Percentiles rank a stretch among this genome's conserved stretches.
phyloP scores from a whole-genome alignment of 2,113 vertebrate species.

The Oncorhynchus keta region DNA sequence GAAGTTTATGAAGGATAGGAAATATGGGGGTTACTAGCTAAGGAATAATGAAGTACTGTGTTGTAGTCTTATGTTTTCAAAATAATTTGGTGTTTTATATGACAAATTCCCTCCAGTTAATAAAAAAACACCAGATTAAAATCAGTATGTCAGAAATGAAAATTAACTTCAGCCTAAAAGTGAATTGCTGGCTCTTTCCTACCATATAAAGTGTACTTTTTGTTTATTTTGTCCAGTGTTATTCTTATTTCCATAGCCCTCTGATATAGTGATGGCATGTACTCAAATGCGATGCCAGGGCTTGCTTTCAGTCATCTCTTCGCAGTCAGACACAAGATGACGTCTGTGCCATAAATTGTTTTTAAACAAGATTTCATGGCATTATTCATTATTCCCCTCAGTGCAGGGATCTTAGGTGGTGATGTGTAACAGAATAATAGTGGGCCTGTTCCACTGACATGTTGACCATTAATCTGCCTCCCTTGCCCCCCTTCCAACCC shows the following conservation, averaged over 20 bases:
- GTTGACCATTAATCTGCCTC: conserved; percentile 58
- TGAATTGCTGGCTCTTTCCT: background rate
- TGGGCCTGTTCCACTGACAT: conserved; percentile 36
- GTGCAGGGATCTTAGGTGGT: conserved; percentile 7
- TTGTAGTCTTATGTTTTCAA: background rate
- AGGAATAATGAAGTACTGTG: background rate
- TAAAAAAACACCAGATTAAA: background rate
- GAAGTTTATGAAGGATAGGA: conserved; percentile 24
- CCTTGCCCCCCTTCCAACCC: conserved; percentile 16
- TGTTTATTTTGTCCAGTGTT: background rate
- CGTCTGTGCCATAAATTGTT: conserved; percentile 48
- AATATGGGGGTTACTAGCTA: conserved; percentile 9
- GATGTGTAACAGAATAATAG: conserved; percentile 46
- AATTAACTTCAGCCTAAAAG: background rate
- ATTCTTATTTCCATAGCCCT: background rate
- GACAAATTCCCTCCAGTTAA: background rate
- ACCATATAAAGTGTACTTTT: background rate
- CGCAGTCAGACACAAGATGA: conserved; percentile 31
- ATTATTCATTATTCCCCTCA: conserved; percentile 25
- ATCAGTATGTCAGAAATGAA: background rate
- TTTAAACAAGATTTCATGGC: conserved; percentile 60
- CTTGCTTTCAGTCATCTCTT: background rate
- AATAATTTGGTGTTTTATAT: background rate
- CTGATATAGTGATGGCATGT: background rate
- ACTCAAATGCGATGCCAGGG: background rate